Base-by-base conservation (phyloP, 1,140 invertebrate species). In the Eupristina koningsbergeri region DNA sequence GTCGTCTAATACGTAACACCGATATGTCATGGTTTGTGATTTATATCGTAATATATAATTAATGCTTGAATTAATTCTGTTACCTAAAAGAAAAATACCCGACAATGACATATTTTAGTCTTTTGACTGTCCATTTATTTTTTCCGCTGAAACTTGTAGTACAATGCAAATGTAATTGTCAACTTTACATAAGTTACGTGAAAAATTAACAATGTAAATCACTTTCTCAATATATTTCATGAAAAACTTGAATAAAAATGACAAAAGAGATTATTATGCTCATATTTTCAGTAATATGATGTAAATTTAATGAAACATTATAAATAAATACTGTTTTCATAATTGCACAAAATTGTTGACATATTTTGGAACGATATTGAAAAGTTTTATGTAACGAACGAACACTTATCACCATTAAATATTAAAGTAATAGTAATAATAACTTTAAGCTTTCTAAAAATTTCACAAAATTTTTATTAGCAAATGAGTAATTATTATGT, bases 61-160 rank as follows among this genome's bases (percentile, higher is more conserved):
- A 17, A 34, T 50, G 58, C 73, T 39, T 76, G 50, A 82, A 76
- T n/a, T 75, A 83, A 83, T 83, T 71, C 74, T 83, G 61, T 83
- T 83, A 69, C 17, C 81, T 9, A 29, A 83, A 83, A 77, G 61
- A 31, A 64, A 75, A 83, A 63, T 83, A 34, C 34, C 53, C 45
- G 74, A 26, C 29, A 63, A 41, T 69, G 45, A 34, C n/a, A n/a
- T 71, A 69, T 67, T 77, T 77, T 83, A 61, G 74, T 77, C 77
- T n/a, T 8, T 34, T 34, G 29, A n/a, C n/a, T n/a, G n/a, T n/a
- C n/a, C n/a, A n/a, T 39, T 2, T 74, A 7, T 29, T 74, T 74
- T 74, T 50, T 71, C 19, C 41, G 41, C 36, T 71, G 15, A 71
- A n/a, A 71, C 41, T 39, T 71, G 0, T 58, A 58, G 53, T 6